Conservation (phyloP, 2,888 invertebrate genomes). For the Drosophila dives region DNA sequence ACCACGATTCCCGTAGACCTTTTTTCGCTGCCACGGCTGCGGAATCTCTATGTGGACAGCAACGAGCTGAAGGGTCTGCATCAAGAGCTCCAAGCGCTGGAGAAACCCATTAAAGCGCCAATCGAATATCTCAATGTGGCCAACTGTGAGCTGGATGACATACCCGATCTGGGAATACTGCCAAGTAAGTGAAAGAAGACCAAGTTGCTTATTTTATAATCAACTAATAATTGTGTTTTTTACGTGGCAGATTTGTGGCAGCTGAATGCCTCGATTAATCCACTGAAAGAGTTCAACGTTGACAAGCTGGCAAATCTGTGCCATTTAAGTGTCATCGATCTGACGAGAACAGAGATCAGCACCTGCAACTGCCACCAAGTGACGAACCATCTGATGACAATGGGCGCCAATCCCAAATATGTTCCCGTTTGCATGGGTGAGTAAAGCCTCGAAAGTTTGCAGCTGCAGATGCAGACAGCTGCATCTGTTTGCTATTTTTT, state of each 20-base stretch:
- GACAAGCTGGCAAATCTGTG: constrained; percentile 88
- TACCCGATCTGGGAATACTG: constrained; percentile 88
- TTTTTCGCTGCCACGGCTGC: constrained; percentile 87
- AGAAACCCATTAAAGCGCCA: constrained; percentile 87
- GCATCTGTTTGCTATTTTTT: constrained; percentile 47
- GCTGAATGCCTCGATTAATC: constrained; percentile 88
- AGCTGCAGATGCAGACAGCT: constrained; percentile 37
- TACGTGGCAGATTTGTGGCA: constrained; percentile 84
- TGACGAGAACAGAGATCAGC: constrained; percentile 81
- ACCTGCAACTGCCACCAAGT: constrained; percentile 82
- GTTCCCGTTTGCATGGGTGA: constrained; percentile 82
- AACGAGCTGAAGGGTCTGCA: constrained; percentile 81
- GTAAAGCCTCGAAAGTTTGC: constrained; percentile 38
- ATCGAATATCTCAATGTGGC: constrained; percentile 87
- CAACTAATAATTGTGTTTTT: not conserved
- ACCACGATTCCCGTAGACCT: constrained; percentile 83
- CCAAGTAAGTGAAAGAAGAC: constrained; percentile 84
- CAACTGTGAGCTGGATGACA: constrained; percentile 86
- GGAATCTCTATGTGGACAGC: constrained; percentile 87
- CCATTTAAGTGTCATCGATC: constrained; percentile 87
- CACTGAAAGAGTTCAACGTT: constrained; percentile 84
- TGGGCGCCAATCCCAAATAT: constrained; percentile 77
- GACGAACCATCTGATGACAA: constrained; percentile 76
- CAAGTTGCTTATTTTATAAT: not conserved
- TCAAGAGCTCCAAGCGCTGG: constrained; percentile 74